phyloP scores from a whole-genome alignment of 2,797 vertebrate genomes.

The Mus spretus region DNA sequence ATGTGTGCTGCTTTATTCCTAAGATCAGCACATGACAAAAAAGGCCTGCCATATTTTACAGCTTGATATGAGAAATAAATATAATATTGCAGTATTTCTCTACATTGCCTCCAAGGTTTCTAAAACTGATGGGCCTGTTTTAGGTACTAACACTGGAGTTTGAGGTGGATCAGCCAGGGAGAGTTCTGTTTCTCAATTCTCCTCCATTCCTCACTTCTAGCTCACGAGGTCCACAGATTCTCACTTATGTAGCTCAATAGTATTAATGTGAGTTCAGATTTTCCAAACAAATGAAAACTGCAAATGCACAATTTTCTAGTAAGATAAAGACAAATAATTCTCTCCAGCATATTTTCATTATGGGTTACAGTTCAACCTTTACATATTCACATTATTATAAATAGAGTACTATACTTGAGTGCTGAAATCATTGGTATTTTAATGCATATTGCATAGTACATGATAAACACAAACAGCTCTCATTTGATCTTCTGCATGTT shows the following conservation, averaged over 20 bases:
- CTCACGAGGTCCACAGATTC: neutral
- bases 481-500: neutral
- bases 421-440: neutral
- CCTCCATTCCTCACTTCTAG: no score
- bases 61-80: neutral
- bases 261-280: slow-evolving; percentile 7
- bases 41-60: neutral
- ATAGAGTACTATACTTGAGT: neutral
- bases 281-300: neutral
- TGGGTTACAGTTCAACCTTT: neutral
- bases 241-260: neutral
- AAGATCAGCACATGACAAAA: neutral
- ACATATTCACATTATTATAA: slow-evolving; percentile 30
- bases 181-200: neutral
- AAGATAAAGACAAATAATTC: slow-evolving; percentile 32
- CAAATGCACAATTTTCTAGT: slow-evolving; percentile 15
- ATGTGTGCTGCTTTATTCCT: neutral
- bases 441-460: neutral
- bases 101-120: neutral
- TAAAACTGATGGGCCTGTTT: neutral
- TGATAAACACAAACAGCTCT: neutral
- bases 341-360: neutral
- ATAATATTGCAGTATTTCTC: neutral
- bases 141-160: neutral
- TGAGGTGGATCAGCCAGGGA: neutral